These are phyloP conservation scores for Ameiurus melas DNA, from an alignment of 2,113 vertebrate species.

Conservation along the genomic window DNA sequence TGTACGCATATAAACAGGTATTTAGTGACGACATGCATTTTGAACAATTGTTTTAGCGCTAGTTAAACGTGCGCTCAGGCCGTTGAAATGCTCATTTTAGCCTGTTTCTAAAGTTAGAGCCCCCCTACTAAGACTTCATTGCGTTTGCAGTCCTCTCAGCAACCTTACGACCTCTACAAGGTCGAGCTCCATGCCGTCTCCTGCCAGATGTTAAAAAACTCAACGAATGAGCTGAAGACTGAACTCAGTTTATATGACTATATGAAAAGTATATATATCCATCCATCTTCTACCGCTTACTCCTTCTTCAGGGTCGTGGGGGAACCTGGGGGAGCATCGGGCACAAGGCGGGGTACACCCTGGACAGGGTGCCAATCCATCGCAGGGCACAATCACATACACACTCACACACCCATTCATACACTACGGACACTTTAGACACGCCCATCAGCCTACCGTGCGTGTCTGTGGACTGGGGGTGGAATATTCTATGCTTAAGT, in stretches of 20 bases:
- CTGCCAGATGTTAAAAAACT: background rate
- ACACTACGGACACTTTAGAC: too few relatives aligned
- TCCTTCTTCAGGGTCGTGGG: too few relatives aligned
- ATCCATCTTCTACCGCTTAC: too few relatives aligned
- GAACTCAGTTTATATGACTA: background rate
- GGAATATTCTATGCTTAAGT: too few relatives aligned
- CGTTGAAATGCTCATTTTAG: background rate
- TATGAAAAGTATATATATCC: background rate
- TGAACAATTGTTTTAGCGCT: background rate
- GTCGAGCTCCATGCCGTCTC: background rate
- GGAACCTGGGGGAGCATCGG: too few relatives aligned
- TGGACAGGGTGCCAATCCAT: too few relatives aligned
- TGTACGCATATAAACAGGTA: constrained; percentile 99
- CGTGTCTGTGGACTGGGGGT: too few relatives aligned
- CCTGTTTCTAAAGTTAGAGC: background rate
- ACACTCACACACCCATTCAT: too few relatives aligned
- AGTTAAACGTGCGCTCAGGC: background rate
- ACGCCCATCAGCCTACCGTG: too few relatives aligned
- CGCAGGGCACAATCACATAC: too few relatives aligned
- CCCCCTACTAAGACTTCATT: constrained; percentile 15
- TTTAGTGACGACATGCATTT: constrained; percentile 33
- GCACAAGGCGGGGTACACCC: too few relatives aligned
- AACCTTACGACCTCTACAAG: background rate
- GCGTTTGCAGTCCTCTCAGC: constrained; percentile 14
- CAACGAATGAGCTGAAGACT: background rate